phyloP scores from a whole-genome alignment of 2,888 invertebrate species.

The Nemurella pictetii region DNA sequence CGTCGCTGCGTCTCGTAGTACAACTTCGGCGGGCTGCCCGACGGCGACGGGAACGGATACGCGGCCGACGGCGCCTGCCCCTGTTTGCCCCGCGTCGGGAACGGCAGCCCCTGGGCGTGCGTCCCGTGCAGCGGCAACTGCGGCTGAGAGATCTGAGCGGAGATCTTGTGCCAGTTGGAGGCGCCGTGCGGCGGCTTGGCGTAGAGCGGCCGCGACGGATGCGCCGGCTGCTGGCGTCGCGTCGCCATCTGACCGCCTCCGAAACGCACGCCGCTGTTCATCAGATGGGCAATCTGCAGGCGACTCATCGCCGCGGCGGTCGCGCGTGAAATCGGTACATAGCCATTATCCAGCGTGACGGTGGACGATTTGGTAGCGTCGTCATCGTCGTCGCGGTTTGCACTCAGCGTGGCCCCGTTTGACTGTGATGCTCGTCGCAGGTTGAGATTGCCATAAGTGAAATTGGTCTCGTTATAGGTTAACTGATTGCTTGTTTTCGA shows the following conservation, averaged over 20 bases:
- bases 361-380: neutral
- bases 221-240: neutral
- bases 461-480: neutral
- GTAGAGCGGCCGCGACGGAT: neutral
- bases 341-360: neutral
- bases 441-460: slow-evolving; percentile 15
- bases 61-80: neutral
- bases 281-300: neutral
- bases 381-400: neutral
- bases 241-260: neutral
- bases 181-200: neutral
- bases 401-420: neutral
- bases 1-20: neutral
- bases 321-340: neutral
- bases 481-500: neutral
- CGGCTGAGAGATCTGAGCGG: neutral
- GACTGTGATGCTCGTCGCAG: neutral
- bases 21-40: neutral
- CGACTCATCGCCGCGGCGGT: neutral
- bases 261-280: neutral
- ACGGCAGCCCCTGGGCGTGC: no score
- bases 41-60: neutral
- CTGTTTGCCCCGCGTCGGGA: no score
- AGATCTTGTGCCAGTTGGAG: neutral
- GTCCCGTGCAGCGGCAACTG: neutral